These are phyloP conservation scores for Synergus gifuensis DNA, from an alignment of 2,888 invertebrate genomes.

Conservation along the genomic window DNA sequence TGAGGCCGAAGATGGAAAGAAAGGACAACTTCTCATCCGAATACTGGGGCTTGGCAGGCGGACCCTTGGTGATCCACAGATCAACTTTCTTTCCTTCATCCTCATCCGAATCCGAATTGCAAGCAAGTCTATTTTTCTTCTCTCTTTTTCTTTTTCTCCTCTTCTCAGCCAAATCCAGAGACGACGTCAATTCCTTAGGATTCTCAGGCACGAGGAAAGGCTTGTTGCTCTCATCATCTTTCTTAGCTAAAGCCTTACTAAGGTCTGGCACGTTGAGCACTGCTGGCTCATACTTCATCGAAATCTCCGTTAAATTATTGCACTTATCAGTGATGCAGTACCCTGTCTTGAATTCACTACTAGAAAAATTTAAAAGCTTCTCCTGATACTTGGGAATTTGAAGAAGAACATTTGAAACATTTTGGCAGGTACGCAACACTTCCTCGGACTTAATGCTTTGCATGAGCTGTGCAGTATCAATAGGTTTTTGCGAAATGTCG, in stretches of 20 bases:
- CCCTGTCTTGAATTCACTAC: constrained; percentile 63
- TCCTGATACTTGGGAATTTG: constrained; percentile 75
- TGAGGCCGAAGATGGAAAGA: constrained; percentile 82
- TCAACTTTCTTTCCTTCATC: constrained; percentile 79
- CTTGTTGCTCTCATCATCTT: constrained; percentile 62
- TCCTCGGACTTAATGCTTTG: constrained; percentile 73
- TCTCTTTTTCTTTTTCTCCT: constrained; percentile 78
- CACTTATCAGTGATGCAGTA: constrained; percentile 72
- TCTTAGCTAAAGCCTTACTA: constrained; percentile 67
- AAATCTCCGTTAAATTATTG: constrained; percentile 71
- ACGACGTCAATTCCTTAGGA: constrained; percentile 69
- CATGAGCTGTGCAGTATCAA: constrained; percentile 67
- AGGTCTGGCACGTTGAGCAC: constrained; percentile 76
- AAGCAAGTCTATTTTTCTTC: constrained; percentile 65
- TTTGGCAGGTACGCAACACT: constrained; percentile 73
- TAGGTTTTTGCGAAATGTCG: constrained; percentile 65
- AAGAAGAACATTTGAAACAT: constrained; percentile 73
- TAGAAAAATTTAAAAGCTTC: constrained; percentile 72
- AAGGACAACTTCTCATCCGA: constrained; percentile 81
- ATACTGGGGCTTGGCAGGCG: constrained; percentile 79
- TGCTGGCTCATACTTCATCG: constrained; percentile 70
- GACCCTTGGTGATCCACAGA: constrained; percentile 80
- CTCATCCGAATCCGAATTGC: constrained; percentile 79
- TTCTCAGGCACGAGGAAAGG: constrained; percentile 64
- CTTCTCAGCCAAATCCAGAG: constrained; percentile 81